A percentile compares a stretch with the other conserved stretches of the same genome.
phyloP scores from a whole-genome alignment of 2,888 invertebrate species.

The Odontomyia ornata region DNA sequence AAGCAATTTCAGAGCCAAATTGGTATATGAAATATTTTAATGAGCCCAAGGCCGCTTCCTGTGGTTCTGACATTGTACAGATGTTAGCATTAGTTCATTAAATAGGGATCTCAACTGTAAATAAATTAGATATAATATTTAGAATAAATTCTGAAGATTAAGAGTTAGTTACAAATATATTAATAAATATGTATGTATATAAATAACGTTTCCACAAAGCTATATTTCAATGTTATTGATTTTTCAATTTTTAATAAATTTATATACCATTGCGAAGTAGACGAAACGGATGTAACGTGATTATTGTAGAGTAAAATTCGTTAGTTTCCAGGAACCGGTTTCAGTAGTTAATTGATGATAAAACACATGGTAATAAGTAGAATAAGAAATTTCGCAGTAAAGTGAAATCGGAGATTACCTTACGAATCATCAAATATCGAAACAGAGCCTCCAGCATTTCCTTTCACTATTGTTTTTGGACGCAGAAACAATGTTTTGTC shows the following conservation, averaged over 20 bases:
- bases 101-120: background rate
- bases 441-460: too few relatives aligned
- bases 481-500: too few relatives aligned
- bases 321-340: slow-evolving; percentile 38
- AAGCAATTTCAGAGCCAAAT: too few relatives aligned
- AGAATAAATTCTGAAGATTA: background rate
- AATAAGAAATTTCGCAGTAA: too few relatives aligned
- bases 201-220: background rate
- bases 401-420: too few relatives aligned
- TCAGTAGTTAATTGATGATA: slow-evolving; percentile 17
- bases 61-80: background rate
- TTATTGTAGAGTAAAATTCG: background rate
- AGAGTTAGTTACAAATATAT: background rate
- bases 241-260: slow-evolving; percentile 17
- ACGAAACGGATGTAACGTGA: background rate
- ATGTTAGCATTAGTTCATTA: background rate
- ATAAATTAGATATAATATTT: background rate
- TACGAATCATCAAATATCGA: too few relatives aligned
- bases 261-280: background rate
- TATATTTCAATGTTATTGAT: slow-evolving; percentile 33
- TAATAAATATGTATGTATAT: background rate
- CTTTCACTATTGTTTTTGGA: too few relatives aligned
- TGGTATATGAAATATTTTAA: background rate
- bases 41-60: too few relatives aligned
- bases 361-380: too few relatives aligned